These are phyloP conservation scores for Zoanthus sansibaricus DNA, from an alignment of 92 coral and sea anemone genomes.

Conservation along the genomic window DNA sequence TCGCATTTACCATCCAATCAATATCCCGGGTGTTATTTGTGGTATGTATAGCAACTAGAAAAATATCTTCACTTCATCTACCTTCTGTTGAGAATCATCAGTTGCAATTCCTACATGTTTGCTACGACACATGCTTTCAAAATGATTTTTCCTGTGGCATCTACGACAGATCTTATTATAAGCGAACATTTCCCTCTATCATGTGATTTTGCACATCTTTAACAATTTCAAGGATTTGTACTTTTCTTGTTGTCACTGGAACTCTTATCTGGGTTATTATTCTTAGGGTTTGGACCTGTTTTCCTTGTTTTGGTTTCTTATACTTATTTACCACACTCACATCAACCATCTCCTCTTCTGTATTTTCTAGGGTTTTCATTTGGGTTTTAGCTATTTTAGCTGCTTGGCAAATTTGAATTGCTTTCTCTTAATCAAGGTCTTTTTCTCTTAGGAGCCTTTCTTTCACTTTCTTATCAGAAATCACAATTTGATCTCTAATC, in stretches of 20 bases:
- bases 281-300: too few relatives aligned
- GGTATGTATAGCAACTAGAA: background rate
- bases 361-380: background rate
- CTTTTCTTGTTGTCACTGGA: too few relatives aligned
- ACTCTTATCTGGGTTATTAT: too few relatives aligned
- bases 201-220: too few relatives aligned
- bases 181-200: too few relatives aligned
- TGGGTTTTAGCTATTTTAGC: conserved; percentile 23
- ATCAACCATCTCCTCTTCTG: too few relatives aligned
- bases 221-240: too few relatives aligned
- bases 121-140: background rate
- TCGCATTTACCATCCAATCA: background rate
- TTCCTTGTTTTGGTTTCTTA: too few relatives aligned
- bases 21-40: background rate
- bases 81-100: background rate
- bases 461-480: conserved; percentile 24
- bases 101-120: conserved; percentile 5
- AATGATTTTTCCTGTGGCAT: too few relatives aligned
- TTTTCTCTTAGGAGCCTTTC: conserved; percentile 37
- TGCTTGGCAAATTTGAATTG: conserved; percentile 35
- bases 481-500: conserved; percentile 37
- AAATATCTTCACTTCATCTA: background rate
- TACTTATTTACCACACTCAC: too few relatives aligned
- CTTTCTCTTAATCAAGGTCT: conserved; percentile 31
- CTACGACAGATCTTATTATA: too few relatives aligned